Conservation (phyloP, 2,888 invertebrate species). For the Tipula lateralis region DNA sequence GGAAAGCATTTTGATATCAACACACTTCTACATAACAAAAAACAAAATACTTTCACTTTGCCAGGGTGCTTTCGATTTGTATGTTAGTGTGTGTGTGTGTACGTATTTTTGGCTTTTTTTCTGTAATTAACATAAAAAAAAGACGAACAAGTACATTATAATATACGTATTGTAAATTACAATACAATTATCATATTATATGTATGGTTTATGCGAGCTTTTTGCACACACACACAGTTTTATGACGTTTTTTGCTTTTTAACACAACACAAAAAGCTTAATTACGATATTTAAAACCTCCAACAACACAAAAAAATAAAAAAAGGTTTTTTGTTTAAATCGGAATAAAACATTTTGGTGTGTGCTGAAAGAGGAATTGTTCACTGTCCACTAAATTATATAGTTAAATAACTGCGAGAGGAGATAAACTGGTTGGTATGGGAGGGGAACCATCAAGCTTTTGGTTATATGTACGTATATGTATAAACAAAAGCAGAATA, state of each 20-base stretch:
- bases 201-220: background rate
- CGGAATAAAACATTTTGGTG: background rate
- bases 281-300: background rate
- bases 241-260: background rate
- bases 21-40: background rate
- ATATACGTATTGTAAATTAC: background rate
- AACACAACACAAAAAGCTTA: background rate
- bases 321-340: background rate
- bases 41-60: background rate
- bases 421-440: background rate
- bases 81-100: background rate
- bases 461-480: background rate
- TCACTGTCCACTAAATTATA: conserved; percentile 3
- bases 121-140: background rate
- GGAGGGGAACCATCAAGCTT: background rate
- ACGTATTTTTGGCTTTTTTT: background rate
- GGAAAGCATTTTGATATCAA: background rate
- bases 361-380: background rate
- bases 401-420: background rate
- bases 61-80: background rate
- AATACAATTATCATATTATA: conserved; percentile 5
- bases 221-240: background rate
- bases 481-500: background rate
- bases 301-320: background rate
- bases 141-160: background rate